These are phyloP conservation scores for Ecliptopera silaceata DNA, from an alignment of 2,888 invertebrate species.

Conservation along the genomic window DNA sequence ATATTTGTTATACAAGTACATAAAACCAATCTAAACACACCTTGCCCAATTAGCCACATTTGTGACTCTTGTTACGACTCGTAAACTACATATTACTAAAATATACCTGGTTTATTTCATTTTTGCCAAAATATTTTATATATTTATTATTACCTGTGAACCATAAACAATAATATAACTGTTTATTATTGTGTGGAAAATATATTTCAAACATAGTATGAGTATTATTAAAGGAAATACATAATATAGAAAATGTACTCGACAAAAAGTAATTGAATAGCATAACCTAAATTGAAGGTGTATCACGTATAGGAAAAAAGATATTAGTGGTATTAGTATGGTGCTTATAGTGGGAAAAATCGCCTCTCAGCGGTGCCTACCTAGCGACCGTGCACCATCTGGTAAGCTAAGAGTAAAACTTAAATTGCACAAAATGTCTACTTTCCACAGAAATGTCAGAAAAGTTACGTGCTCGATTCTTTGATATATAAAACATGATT, in stretches of 20 bases:
- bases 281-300: too few species aligned
- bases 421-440: slow-evolving; percentile 24
- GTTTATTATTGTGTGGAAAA: background rate
- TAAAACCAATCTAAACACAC: slow-evolving; percentile 52
- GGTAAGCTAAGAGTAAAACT: slow-evolving; percentile 26
- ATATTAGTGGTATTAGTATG: background rate
- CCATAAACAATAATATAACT: background rate
- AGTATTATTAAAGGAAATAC: too few species aligned
- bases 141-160: slow-evolving; percentile 1
- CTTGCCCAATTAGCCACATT: slow-evolving; percentile 36
- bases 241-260: too few species aligned
- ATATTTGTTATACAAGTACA: background rate
- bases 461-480: too few species aligned
- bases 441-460: too few species aligned
- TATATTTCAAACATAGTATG: too few species aligned
- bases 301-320: background rate
- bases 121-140: slow-evolving; percentile 15
- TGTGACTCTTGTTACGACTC: slow-evolving; percentile 23
- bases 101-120: slow-evolving; percentile 17
- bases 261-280: too few species aligned
- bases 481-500: too few species aligned
- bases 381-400: slow-evolving; percentile 29
- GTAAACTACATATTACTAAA: slow-evolving; percentile 25
- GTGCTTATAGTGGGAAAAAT: slow-evolving; percentile 24
- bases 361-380: slow-evolving; percentile 9